These are phyloP conservation scores for Euspilapteryx auroguttella DNA, from an alignment of 2,888 invertebrate genomes.

Conservation along the genomic window DNA sequence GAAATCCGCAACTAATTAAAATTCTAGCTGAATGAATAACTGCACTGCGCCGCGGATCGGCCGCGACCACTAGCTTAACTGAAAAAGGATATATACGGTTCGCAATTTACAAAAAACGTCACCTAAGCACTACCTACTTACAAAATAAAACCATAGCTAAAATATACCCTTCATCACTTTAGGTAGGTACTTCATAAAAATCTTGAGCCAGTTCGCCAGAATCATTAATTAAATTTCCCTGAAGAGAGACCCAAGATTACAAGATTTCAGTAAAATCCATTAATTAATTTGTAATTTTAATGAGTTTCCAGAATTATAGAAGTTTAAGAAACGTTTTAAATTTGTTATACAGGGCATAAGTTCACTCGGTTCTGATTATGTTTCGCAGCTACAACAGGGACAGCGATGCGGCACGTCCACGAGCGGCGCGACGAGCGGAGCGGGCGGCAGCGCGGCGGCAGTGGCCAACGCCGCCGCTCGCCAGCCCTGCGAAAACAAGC, in stretches of 20 bases:
- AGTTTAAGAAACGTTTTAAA: slow-evolving; percentile 37
- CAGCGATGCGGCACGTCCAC: slow-evolving; percentile 23
- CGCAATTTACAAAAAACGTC: too few species aligned
- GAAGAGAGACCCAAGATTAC: too few species aligned
- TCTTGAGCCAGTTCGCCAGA: too few species aligned
- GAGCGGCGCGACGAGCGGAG: slow-evolving; percentile 21
- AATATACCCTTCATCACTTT: too few species aligned
- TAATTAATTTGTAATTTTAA: slow-evolving; percentile 53
- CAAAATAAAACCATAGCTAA: too few species aligned
- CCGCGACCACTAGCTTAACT: slow-evolving; percentile 13
- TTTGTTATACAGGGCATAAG: too few species aligned
- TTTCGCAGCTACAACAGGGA: slow-evolving; percentile 41
- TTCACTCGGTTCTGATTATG: too few species aligned
- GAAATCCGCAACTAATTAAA: slow-evolving; percentile 51
- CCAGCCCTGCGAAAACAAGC: slow-evolving; percentile 71
- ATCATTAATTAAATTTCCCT: too few species aligned
- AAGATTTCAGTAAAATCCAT: slow-evolving; percentile 48
- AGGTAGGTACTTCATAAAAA: too few species aligned
- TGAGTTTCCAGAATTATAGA: slow-evolving; percentile 39
- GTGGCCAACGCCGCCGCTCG: slow-evolving; percentile 19
- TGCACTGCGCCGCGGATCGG: slow-evolving; percentile 23
- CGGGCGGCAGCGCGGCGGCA: slow-evolving; percentile 16
- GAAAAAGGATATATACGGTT: neutral
- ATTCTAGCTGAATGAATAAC: slow-evolving; percentile 45
- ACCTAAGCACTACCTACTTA: too few species aligned